Percentiles rank a stretch among this genome's conserved stretches.
phyloP scores from a whole-genome alignment of 2,797 vertebrate species.

The Sebastes trivittatus region DNA sequence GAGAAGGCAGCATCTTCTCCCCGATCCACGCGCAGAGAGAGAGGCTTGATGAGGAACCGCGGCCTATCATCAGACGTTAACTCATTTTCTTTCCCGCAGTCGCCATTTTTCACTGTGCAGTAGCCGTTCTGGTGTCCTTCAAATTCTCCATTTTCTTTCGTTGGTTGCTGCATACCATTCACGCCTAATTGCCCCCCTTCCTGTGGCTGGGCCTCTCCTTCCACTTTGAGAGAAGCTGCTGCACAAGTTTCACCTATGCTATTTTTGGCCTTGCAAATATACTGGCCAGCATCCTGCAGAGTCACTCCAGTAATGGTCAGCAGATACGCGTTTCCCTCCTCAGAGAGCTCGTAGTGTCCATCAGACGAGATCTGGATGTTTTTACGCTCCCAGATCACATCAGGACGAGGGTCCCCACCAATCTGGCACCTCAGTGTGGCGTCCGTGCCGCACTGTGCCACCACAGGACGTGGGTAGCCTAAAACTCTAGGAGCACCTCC shows the following conservation, averaged over 20 bases:
- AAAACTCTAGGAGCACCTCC: constrained; percentile 92
- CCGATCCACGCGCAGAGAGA: constrained; percentile 85
- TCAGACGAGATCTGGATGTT: constrained; percentile 82
- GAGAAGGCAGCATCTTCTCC: constrained; percentile 90
- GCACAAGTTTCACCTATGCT: constrained; percentile 90
- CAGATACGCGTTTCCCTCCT: constrained; percentile 87
- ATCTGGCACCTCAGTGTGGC: constrained; percentile 91
- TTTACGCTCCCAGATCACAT: constrained; percentile 92
- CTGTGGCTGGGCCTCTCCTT: constrained; percentile 45
- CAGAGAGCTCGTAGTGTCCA: constrained; percentile 82
- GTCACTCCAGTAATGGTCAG: constrained; percentile 84
- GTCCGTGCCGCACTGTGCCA: constrained; percentile 83
- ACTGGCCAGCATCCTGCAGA: constrained; percentile 89
- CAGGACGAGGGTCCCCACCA: constrained; percentile 88
- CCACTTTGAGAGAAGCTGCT: constrained; percentile 89
- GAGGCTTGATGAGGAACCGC: constrained; percentile 86
- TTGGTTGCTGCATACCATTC: constrained; percentile 32
- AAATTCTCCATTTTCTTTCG: constrained; percentile 31
- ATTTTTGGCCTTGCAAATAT: constrained; percentile 92
- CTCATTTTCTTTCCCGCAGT: constrained; percentile 8
- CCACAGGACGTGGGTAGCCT: constrained; percentile 89
- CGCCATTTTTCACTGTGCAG: constrained; percentile 37
- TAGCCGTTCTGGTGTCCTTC: constrained; percentile 56
- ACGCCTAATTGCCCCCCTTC: constrained; percentile 23
- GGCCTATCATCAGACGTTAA: constrained; percentile 76